Evolutionary conservation across 2,888 invertebrate species (phyloP).

Genomic region (Parelbella ahira): DNA sequence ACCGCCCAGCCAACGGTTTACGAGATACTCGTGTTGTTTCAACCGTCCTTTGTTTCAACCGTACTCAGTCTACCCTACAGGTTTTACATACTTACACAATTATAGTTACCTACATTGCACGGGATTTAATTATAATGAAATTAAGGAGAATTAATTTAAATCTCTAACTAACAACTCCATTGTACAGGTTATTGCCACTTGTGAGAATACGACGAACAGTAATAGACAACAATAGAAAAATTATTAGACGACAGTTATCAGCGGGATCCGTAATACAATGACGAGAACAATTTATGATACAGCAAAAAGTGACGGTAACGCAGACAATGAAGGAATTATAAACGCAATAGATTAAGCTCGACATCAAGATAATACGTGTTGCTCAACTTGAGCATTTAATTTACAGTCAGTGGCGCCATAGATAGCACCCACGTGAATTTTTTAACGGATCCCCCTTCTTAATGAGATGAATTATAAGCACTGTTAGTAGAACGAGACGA

Average conservation of each 20-base stretch:
- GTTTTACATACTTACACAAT: no score
- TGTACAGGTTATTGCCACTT: neutral
- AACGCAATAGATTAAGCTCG: constrained; percentile 21
- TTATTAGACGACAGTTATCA: constrained; percentile 48
- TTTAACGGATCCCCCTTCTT: constrained; percentile 16
- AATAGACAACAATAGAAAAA: constrained; percentile 3
- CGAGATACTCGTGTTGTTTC: no score
- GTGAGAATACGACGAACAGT: constrained; percentile 1
- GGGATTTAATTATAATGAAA: no score
- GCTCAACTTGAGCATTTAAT: constrained; percentile 12
- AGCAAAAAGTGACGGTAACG: constrained; percentile 49
- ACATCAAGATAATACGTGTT: constrained; percentile 14
- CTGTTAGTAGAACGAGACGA: constrained; percentile 11
- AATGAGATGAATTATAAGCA: constrained; percentile 19
- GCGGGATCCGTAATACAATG: constrained; percentile 37
- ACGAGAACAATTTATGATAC: constrained; percentile 51
- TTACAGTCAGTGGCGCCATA: constrained; percentile 13
- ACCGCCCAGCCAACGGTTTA: no score
- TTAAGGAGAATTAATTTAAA: no score
- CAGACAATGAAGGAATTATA: constrained; percentile 12
- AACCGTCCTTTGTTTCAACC: no score
- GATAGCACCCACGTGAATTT: constrained; percentile 19
- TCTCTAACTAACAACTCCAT: no score
- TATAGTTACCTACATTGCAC: no score
- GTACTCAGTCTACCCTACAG: no score